Conservation (phyloP, 2,797 vertebrate genomes). For the Pseudocheirus occidentalis region DNA sequence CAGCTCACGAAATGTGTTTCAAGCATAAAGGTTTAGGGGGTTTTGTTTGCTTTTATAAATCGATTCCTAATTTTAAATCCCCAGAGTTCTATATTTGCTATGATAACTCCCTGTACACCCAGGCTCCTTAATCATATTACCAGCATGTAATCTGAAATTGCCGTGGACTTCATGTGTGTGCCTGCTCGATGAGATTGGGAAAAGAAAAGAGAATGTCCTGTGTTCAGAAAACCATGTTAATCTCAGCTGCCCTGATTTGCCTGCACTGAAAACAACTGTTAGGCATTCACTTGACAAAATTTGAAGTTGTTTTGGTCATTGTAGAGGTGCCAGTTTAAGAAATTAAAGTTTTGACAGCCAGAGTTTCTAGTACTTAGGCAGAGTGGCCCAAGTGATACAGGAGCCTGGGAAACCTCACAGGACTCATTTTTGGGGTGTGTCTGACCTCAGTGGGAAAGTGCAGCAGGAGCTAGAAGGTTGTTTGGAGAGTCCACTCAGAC, state of each 20-base stretch:
- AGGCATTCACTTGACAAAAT: background rate
- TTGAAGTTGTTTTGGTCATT: constrained; percentile 1
- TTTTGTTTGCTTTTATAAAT: constrained; percentile 37
- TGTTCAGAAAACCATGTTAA: constrained; percentile 9
- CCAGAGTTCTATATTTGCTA: constrained; percentile 41
- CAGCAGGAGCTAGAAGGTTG: background rate
- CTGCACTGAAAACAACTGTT: constrained; percentile 20
- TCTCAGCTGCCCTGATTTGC: constrained; percentile 41
- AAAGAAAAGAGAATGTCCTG: constrained; percentile 11
- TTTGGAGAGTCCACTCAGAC: background rate
- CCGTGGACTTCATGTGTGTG: constrained; percentile 45
- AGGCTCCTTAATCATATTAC: constrained; percentile 44
- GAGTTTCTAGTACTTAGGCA: constrained; percentile 26
- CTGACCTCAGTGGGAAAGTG: no score
- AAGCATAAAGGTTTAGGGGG: background rate
- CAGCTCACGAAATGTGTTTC: background rate
- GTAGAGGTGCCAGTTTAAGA: constrained; percentile 41
- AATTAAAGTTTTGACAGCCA: constrained; percentile 45
- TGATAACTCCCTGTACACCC: constrained; percentile 44
- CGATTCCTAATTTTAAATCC: constrained; percentile 57
- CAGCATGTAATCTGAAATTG: constrained; percentile 54
- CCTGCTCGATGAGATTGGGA: constrained; percentile 1
- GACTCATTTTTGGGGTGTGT: no score
- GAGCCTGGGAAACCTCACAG: background rate
- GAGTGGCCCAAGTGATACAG: background rate